These are phyloP conservation scores for Trachops cirrhosus DNA, from an alignment of 2,797 vertebrate genomes.

Conservation along the genomic window DNA sequence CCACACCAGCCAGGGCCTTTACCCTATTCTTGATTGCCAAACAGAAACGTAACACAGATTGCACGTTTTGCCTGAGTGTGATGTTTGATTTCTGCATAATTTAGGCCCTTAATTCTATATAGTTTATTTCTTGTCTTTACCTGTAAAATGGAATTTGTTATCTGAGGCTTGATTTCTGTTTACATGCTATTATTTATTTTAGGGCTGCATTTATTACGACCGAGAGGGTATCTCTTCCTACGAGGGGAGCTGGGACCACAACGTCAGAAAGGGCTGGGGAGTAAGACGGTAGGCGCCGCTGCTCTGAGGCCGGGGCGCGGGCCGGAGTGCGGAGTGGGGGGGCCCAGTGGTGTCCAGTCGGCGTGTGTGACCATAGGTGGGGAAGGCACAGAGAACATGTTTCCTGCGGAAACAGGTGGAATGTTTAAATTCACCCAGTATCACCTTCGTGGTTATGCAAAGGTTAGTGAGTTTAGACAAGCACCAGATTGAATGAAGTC, in stretches of 20 bases:
- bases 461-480: background rate
- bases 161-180: background rate
- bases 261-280: constrained; percentile 90
- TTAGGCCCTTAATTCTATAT: background rate
- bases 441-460: background rate
- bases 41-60: background rate
- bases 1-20: no score
- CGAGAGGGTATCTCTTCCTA: constrained; percentile 90
- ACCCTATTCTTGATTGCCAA: background rate
- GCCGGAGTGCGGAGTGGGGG: fast-evolving
- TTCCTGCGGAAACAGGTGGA: background rate
- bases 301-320: fast-evolving
- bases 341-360: background rate
- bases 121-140: background rate
- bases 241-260: constrained; percentile 91
- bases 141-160: background rate
- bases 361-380: background rate
- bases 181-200: constrained; percentile 54
- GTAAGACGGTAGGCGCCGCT: constrained; percentile 85
- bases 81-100: background rate
- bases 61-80: no score
- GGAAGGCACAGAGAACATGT: background rate
- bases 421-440: background rate
- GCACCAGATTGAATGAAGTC: background rate
- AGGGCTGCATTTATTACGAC: constrained; percentile 92